Conservation (phyloP, 2,113 vertebrate species). For the Calypte anna region DNA sequence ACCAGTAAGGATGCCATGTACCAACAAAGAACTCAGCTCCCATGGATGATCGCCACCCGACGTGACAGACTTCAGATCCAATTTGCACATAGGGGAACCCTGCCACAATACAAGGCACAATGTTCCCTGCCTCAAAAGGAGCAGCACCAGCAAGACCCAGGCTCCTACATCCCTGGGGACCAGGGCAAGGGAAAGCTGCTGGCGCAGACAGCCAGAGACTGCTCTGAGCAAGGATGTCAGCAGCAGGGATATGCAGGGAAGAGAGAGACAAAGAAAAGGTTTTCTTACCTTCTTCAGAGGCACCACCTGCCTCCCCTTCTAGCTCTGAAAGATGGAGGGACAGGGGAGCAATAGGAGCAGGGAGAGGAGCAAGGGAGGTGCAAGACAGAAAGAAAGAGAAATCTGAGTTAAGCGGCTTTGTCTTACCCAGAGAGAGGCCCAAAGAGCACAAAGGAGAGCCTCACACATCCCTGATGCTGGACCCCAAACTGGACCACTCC, state of each 20-base stretch:
- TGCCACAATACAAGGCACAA: background rate
- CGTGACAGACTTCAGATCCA: background rate
- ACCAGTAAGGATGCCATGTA: background rate
- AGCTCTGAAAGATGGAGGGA: conserved; percentile 70
- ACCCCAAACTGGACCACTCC: background rate
- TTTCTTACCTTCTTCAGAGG: conserved; percentile 86
- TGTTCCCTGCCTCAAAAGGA: background rate
- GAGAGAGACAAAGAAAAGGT: background rate
- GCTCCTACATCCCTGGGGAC: background rate
- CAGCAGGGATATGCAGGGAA: background rate
- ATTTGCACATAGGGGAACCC: background rate
- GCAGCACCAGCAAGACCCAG: background rate
- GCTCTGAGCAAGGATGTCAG: background rate
- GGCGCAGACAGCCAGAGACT: background rate
- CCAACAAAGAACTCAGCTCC: background rate
- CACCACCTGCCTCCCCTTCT: conserved; percentile 74
- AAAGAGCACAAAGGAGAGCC: background rate
- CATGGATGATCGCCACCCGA: background rate
- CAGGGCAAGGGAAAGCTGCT: background rate
- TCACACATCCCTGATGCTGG: background rate
- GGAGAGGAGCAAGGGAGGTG: conserved; percentile 19
- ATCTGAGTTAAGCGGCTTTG: conserved; percentile 22
- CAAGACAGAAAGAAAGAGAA: conserved; percentile 48
- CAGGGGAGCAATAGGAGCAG: background rate
- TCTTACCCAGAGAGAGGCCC: background rate